These are phyloP conservation scores for Diogma glabrata DNA, from an alignment of 2,888 invertebrate genomes.

Conservation along the genomic window DNA sequence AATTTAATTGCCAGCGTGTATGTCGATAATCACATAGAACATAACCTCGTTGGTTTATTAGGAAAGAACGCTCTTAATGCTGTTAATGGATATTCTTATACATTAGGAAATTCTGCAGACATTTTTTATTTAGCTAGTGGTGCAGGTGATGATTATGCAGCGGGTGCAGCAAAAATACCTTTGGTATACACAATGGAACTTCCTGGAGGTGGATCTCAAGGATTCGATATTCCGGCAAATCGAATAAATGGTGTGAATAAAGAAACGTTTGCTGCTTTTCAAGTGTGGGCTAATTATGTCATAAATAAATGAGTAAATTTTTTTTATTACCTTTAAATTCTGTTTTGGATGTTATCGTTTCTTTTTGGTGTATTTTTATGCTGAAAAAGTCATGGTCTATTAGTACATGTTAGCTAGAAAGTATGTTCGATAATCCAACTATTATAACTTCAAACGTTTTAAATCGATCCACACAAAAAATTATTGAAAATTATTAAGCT, in stretches of 20 bases:
- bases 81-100: constrained; percentile 33
- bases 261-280: constrained; percentile 44
- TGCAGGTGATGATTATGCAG: constrained; percentile 54
- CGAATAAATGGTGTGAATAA: constrained; percentile 43
- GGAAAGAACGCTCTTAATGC: too few relatives aligned
- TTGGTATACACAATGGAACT: constrained; percentile 52
- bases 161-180: constrained; percentile 41
- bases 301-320: not conserved
- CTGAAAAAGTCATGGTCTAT: too few relatives aligned
- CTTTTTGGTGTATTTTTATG: too few relatives aligned
- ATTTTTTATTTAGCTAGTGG: constrained; percentile 43
- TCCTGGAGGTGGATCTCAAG: constrained; percentile 38
- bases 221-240: constrained; percentile 45
- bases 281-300: not conserved
- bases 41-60: too few relatives aligned
- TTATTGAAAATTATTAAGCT: too few relatives aligned
- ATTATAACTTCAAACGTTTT: too few relatives aligned
- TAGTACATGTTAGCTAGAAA: too few relatives aligned
- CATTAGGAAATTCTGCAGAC: constrained; percentile 38
- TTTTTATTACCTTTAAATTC: not conserved
- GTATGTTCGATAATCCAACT: too few relatives aligned
- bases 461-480: too few relatives aligned
- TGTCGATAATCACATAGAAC: too few relatives aligned
- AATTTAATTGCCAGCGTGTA: too few relatives aligned
- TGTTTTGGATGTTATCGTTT: too few relatives aligned